Conservation (phyloP, 2,113 vertebrate species). For the Microtus montanus region DNA sequence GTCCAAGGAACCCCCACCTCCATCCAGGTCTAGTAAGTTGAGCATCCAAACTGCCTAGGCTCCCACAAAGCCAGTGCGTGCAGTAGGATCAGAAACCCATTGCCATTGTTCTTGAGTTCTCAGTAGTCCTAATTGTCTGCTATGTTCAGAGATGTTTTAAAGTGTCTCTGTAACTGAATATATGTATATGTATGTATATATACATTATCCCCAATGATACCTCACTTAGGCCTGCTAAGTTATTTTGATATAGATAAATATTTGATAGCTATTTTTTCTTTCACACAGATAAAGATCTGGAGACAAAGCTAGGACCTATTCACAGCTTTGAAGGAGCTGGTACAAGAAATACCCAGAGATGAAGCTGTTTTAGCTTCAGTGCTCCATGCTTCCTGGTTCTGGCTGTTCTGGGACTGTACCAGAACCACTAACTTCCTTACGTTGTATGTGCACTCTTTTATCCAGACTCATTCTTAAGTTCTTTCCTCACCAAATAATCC, state of each 20-base stretch:
- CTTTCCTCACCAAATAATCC: neutral
- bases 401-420: neutral
- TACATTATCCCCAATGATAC: neutral
- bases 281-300: neutral
- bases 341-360: neutral
- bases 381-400: neutral
- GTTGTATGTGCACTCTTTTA: neutral
- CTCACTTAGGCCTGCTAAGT: neutral
- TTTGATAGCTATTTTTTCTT: neutral
- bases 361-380: neutral
- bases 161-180: neutral
- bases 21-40: too few species aligned
- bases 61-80: too few species aligned
- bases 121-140: too few species aligned
- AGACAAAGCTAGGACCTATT: neutral
- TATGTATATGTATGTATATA: too few species aligned
- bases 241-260: neutral
- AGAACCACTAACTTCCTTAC: neutral
- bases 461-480: fast-evolving
- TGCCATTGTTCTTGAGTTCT: too few species aligned
- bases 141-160: too few species aligned
- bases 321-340: neutral
- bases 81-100: too few species aligned
- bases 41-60: too few species aligned
- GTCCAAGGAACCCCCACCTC: too few species aligned